These are phyloP conservation scores for Hafferia zeledoni DNA, from an alignment of 2,797 vertebrate genomes.

Conservation along the genomic window DNA sequence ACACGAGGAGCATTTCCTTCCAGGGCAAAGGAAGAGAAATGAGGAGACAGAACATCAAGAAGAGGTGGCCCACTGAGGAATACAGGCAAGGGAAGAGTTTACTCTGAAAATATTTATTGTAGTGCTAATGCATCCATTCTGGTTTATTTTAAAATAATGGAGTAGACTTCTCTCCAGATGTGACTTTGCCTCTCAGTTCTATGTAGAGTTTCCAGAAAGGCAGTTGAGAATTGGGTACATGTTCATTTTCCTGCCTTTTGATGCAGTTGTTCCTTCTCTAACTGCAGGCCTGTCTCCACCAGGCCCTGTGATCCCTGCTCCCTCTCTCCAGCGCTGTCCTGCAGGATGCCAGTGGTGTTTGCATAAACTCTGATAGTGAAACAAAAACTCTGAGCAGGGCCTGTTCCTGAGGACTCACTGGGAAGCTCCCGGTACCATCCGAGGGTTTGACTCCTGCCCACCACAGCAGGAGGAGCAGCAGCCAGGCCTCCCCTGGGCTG, in stretches of 20 bases:
- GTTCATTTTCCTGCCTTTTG: not conserved
- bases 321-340: rapidly evolving
- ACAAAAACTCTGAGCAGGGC: not conserved
- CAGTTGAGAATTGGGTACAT: not conserved
- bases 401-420: not conserved
- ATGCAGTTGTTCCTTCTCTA: not conserved
- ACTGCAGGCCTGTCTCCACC: not conserved
- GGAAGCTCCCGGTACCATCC: not conserved
- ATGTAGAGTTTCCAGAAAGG: not conserved
- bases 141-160: not conserved
- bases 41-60: not conserved
- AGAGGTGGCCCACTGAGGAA: constrained; percentile 29
- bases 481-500: not conserved
- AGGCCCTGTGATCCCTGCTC: not conserved
- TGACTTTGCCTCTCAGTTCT: not conserved
- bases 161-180: constrained; percentile 5
- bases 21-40: constrained; percentile 4
- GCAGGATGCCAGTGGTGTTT: not conserved
- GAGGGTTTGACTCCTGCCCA: not conserved
- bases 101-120: not conserved
- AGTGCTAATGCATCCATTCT: not conserved
- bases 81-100: not conserved
- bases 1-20: not conserved
- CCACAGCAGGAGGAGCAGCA: not conserved
- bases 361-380: not conserved